phyloP scores from a whole-genome alignment of 2,888 invertebrate species.

The Sesia apiformis region DNA sequence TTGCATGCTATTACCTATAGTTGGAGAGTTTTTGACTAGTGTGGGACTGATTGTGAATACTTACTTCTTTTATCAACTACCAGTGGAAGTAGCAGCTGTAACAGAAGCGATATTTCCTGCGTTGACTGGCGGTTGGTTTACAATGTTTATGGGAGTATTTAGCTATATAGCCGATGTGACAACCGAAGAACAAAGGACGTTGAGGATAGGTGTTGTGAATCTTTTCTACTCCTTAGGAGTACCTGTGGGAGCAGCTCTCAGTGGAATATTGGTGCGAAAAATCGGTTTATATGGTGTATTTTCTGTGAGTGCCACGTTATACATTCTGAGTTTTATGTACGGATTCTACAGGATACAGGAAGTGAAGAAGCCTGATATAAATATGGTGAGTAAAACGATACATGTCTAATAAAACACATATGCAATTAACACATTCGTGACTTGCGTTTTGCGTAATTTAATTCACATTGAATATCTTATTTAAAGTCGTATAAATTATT shows the following conservation, averaged over 20 bases:
- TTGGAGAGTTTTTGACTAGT: constrained; percentile 86
- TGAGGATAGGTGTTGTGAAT: constrained; percentile 90
- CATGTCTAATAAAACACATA: background rate
- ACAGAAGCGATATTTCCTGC: constrained; percentile 89
- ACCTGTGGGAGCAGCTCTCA: constrained; percentile 91
- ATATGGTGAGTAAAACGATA: constrained; percentile 35
- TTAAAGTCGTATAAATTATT: background rate
- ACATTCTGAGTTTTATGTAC: constrained; percentile 83
- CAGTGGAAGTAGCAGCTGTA: constrained; percentile 86
- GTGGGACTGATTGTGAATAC: constrained; percentile 86
- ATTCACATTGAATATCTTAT: background rate
- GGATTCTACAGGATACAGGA: constrained; percentile 83
- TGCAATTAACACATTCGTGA: background rate
- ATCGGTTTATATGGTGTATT: constrained; percentile 90
- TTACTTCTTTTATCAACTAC: constrained; percentile 84
- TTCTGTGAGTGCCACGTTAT: constrained; percentile 82
- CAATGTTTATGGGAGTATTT: constrained; percentile 92
- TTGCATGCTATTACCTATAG: constrained; percentile 87
- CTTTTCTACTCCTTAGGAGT: constrained; percentile 91
- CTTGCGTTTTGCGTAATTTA: background rate
- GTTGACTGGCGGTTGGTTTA: constrained; percentile 89
- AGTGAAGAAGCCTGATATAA: constrained; percentile 56
- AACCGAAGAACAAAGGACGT: constrained; percentile 86
- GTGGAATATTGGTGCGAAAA: constrained; percentile 83
- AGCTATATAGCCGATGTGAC: constrained; percentile 93